Evolutionary conservation across 2,113 vertebrate species (phyloP), one percentile per base, ranked within the genome.

Genomic region (Xenotilapia longispinis): DNA sequence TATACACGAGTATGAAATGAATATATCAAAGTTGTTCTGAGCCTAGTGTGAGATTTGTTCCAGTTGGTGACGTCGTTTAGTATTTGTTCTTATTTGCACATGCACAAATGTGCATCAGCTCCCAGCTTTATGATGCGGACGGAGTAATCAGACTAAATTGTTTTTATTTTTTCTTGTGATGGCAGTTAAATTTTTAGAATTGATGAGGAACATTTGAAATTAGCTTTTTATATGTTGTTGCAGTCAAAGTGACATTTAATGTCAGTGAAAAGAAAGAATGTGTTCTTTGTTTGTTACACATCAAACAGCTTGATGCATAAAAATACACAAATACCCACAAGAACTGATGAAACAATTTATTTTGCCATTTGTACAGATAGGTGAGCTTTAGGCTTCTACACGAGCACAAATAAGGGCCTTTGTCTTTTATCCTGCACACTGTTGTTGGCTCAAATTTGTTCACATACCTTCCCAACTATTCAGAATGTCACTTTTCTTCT

Each of bases 101-200:
- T 47, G 68, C 40, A 78, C 70, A 49, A 19, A 49, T 78, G 23
- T 78, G 70, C 42, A 28, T 78, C 42, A 78, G 68, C 21, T 15
- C 68, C 68, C 2, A 3, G 23, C 23, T 78, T 78, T 78, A 31
- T 19, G 10, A 17, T 0, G 4, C 0, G 2, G 26, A 78, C 42
- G 3, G 15, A 49, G 15, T 12, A 31, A 5, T 75, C 70, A 12
- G 23, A 19, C 9, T 28, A 49, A 75, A 49, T 4, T 0, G 0
- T 26, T 26, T 38, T 68, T 38, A 7, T 15, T 42, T 70, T 70
- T 75, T 28, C 23, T 28, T 47, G 68, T 28, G 68, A 28, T 19
- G 9, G 23, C 5, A 73, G 5, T 10, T 73, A 73, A 1, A 26
- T 26, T 42, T 15, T 15, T 26, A 3, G 5, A 75, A 47, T 26